Evolutionary conservation across 2,797 vertebrate genomes (phyloP).

Genomic region (Sandelia bainsii): DNA sequence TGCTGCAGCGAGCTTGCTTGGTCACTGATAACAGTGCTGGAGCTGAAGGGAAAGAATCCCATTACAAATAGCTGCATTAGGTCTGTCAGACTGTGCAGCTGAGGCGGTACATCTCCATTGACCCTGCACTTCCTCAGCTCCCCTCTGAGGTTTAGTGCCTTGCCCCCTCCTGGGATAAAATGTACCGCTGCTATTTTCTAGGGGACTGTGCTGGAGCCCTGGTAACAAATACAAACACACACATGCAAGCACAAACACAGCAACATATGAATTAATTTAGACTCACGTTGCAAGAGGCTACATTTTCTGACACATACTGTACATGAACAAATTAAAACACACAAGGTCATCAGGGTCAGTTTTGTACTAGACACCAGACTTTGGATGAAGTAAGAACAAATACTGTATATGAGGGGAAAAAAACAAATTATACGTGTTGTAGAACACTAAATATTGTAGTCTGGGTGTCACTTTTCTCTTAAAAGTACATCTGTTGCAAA

Average conservation of each 20-base stretch:
- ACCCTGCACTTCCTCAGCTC: constrained; percentile 58
- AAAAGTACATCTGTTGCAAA: too few species aligned
- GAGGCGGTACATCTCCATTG: constrained; percentile 74
- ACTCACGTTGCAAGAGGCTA: constrained; percentile 10
- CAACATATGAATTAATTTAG: too few species aligned
- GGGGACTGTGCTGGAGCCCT: constrained; percentile 12
- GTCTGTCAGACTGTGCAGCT: constrained; percentile 75
- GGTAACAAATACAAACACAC: constrained; percentile 14
- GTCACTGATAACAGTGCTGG: constrained; percentile 54
- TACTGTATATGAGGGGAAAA: too few species aligned
- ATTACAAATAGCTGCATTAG: constrained; percentile 78
- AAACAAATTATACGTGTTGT: too few species aligned
- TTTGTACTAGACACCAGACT: too few species aligned
- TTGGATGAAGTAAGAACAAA: too few species aligned
- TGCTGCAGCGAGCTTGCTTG: constrained; percentile 43
- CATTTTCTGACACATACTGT: constrained; percentile 18
- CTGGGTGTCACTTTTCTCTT: too few species aligned
- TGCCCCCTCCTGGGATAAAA: constrained; percentile 59
- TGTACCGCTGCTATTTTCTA: constrained; percentile 44
- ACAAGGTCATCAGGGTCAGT: constrained; percentile 16
- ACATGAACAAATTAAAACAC: constrained; percentile 12
- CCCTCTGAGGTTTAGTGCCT: constrained; percentile 62
- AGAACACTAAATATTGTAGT: too few species aligned
- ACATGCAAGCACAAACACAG: background rate
- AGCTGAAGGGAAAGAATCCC: constrained; percentile 54